Conservation (phyloP, 2,797 vertebrate species). For the Smutsia temminckii region DNA sequence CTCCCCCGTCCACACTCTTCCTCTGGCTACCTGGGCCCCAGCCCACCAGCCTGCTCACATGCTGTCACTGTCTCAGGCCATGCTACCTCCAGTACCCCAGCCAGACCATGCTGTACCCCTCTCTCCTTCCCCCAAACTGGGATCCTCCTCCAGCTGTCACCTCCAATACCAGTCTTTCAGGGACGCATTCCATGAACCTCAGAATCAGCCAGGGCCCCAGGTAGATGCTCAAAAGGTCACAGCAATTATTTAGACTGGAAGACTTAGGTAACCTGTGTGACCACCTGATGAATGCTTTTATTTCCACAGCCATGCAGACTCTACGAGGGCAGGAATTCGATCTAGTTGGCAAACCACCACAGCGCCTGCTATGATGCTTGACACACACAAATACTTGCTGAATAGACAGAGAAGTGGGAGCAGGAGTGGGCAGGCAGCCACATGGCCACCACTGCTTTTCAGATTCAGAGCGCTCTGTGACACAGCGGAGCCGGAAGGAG, state of each 20-base stretch:
- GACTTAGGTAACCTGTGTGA: rapidly evolving
- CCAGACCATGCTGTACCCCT: rapidly evolving
- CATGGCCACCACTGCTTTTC: rapidly evolving
- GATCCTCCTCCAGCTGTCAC: neutral
- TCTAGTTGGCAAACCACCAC: neutral
- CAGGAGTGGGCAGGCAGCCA: too few species aligned
- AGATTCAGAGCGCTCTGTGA: neutral
- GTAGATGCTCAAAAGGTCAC: too few species aligned
- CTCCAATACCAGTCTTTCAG: neutral
- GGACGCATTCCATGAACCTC: neutral
- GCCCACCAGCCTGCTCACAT: too few species aligned
- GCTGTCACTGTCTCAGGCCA: rapidly evolving
- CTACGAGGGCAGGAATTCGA: neutral
- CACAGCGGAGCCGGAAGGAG: neutral
- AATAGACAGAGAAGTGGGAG: rapidly evolving
- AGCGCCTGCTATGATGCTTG: neutral
- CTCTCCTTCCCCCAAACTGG: neutral
- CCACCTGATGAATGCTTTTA: neutral
- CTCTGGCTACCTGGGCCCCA: neutral
- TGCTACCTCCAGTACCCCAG: rapidly evolving
- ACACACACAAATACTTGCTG: neutral
- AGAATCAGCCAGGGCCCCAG: rapidly evolving
- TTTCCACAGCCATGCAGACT: neutral
- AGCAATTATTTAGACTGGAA: too few species aligned
- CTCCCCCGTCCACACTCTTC: rapidly evolving